Evolutionary conservation across 2,113 vertebrate genomes (phyloP), one percentile per base, ranked within the genome.

Genomic region (Genyomyrus donnyi): DNA sequence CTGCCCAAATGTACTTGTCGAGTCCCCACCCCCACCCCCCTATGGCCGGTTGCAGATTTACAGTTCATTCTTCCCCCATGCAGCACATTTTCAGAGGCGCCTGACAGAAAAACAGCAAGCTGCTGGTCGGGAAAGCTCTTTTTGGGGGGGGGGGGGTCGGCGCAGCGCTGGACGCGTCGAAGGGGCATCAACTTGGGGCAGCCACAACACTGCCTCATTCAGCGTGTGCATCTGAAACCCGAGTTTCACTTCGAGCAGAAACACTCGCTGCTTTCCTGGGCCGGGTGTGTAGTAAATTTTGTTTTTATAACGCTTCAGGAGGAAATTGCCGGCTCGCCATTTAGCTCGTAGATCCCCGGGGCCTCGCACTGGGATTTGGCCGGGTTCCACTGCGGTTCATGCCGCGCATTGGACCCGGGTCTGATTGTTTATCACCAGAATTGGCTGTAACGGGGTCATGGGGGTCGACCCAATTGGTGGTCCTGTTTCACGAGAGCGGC

Each of bases 401-500:
- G 45, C 35, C 31, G 6, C 15, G 5, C 74, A 1, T 91, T 93
- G 93, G 91, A 93, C 42, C 85, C 21, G 2, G 39, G 91, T 91
- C 90, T 93, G 93, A 93, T 92, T 92, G 90, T 92, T 92, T 93
- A 90, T 92, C 92, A 92, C 89, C 62, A 87, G 88, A 90, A 92
- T 91, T 93, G 87, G 93, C 91, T 93, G 91, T 85, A 89, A 90
- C 88, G 93, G 93, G 93, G 94, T 94, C 93, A 94, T 90, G 85
- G 52, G 86, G 91, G 91, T 87, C 91, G 91, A 93, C 91, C 91
- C 88, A 80, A 70, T 48, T 50, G 10, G 89, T 50, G 52, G 70
- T 93, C 88, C 48, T 83, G 46, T 90, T 87, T 49, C 90, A 62
- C 91, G 93, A 48, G 45, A 85, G 83, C 19, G 19, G 3, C 42